phyloP scores from a whole-genome alignment of 2,113 vertebrate species.

The Glaucidium brasilianum region DNA sequence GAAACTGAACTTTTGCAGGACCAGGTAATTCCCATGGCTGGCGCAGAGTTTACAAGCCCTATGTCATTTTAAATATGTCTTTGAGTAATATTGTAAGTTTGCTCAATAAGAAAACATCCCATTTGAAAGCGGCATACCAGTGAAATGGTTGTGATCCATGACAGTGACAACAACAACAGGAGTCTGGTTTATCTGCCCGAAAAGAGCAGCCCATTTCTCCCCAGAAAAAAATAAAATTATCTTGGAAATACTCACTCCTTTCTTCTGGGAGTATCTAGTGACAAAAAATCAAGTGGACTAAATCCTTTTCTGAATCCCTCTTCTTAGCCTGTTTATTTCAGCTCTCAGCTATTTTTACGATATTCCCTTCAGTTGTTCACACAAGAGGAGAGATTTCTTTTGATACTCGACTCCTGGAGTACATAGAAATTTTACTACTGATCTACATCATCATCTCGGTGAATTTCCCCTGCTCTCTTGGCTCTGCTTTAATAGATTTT shows the following conservation, averaged over 20 bases:
- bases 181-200: background rate
- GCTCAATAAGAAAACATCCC: background rate
- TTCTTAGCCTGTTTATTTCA: background rate
- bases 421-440: background rate
- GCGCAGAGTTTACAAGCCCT: accelerated
- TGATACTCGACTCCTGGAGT: background rate
- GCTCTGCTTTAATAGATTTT: background rate
- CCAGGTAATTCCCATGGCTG: background rate
- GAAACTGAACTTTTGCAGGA: background rate
- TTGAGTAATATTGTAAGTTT: background rate
- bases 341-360: background rate
- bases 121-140: background rate
- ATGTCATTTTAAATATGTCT: background rate
- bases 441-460: background rate
- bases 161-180: background rate
- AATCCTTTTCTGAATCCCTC: background rate
- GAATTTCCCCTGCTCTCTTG: background rate
- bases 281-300: background rate
- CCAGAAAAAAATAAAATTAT: background rate
- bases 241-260: background rate
- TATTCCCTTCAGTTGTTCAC: background rate
- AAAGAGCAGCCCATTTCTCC: background rate
- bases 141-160: background rate
- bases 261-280: background rate
- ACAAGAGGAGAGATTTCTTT: background rate